These are phyloP conservation scores for Catocala fraxini DNA, from an alignment of 2,888 invertebrate species.

Conservation along the genomic window DNA sequence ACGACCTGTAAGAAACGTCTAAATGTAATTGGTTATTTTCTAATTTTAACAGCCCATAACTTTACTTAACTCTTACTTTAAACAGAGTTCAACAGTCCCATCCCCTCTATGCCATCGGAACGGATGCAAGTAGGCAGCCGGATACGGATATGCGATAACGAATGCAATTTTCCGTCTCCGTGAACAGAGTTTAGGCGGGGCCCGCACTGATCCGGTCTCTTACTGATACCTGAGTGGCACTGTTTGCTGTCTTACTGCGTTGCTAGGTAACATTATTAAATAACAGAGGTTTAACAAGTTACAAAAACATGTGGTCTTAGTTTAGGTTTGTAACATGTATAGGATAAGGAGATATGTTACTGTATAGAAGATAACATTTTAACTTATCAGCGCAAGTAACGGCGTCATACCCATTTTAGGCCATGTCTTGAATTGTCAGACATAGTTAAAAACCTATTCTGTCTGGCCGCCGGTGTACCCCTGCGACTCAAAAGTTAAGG, in stretches of 20 bases:
- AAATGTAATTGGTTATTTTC: too few species aligned
- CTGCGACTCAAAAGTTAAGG: too few species aligned
- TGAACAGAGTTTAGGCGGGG: conserved; percentile 83
- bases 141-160: conserved; percentile 84
- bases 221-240: conserved; percentile 63
- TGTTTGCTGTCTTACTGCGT: conserved; percentile 27
- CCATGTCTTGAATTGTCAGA: too few species aligned
- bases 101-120: conserved; percentile 45
- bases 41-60: too few species aligned
- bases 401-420: too few species aligned
- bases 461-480: too few species aligned
- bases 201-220: conserved; percentile 64
- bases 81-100: conserved; percentile 26
- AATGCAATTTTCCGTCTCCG: conserved; percentile 86
- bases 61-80: conserved; percentile 4
- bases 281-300: neutral
- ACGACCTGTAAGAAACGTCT: too few species aligned
- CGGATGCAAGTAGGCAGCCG: conserved; percentile 64
- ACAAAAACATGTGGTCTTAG: neutral
- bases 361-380: too few species aligned
- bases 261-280: conserved; percentile 10
- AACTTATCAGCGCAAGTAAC: too few species aligned
- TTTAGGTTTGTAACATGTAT: too few species aligned
- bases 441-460: too few species aligned
- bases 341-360: too few species aligned